Conservation (phyloP, 2,797 vertebrate genomes). For the Leontopithecus rosalia region DNA sequence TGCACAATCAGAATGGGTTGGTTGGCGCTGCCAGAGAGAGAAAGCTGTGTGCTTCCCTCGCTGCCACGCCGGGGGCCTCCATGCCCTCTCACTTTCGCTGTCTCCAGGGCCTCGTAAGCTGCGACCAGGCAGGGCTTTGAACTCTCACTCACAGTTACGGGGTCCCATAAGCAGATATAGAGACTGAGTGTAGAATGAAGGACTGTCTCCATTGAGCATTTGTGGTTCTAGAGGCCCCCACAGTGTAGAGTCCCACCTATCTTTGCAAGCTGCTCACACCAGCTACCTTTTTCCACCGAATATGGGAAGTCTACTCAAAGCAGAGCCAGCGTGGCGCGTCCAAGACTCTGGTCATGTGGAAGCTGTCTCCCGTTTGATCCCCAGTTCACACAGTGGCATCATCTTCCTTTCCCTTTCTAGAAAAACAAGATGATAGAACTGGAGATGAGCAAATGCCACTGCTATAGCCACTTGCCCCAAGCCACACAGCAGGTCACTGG, state of each 20-base stretch:
- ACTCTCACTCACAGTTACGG: too few relatives aligned
- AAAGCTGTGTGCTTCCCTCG: neutral
- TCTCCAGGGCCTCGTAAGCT: too few relatives aligned
- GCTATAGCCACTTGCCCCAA: neutral
- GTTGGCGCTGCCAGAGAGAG: accelerated
- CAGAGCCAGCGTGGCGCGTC: neutral
- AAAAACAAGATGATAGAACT: neutral
- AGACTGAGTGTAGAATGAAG: neutral
- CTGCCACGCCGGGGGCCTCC: neutral
- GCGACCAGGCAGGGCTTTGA: neutral
- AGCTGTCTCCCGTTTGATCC: too few relatives aligned
- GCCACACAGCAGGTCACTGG: neutral
- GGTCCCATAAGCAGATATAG: neutral
- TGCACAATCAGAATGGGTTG: accelerated
- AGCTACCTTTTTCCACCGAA: neutral
- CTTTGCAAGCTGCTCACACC: neutral
- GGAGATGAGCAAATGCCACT: neutral
- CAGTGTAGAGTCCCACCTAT: neutral
- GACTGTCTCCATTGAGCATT: neutral
- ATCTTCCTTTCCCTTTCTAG: neutral
- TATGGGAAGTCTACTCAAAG: neutral
- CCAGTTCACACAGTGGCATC: neutral
- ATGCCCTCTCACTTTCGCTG: neutral
- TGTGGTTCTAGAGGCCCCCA: neutral
- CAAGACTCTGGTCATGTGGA: neutral